Evolutionary conservation across 2,888 invertebrate genomes (phyloP), one percentile per base, ranked within the genome.

Genomic region (Brachylomia viminalis): DNA sequence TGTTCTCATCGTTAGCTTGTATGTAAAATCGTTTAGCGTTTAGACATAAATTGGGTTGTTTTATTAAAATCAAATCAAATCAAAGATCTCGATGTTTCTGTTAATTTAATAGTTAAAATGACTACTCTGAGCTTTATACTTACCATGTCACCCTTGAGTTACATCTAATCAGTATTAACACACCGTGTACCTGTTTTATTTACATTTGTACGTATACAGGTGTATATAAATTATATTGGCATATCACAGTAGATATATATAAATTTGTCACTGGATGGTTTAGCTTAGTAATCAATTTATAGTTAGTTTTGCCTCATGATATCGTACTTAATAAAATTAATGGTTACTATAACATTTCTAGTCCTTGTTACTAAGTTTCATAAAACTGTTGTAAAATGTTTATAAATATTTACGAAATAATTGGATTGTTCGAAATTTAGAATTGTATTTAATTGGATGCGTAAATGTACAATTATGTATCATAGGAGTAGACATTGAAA

Each of bases 381-480:
- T 90, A 87, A 92, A 91, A 92, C 94, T 95, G 95, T 95, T 95
- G 94, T 95, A 93, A 93, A 94, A 94, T 95, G 94, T 95, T 95
- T 94, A 95, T 94, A 92, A 92, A 92, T 93, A 93, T 93, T 93
- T 93, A 95, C 87, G 89, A 91, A 93, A 92, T 92, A 91, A 90
- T 91, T 91, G 88, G 91, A 93, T 90, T 93, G 93, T 94, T 92
- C 91, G 86, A 87, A 59, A 88, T 92, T 90, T 92, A 92, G 92
- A 88, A 89, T 88, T 91, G 90, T 91, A 90, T 83, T 88, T 86
- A 93, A 89, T 91, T 93, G 90, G 89, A 92, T 90, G 91, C 91
- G 88, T 94, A 91, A 91, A 92, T 94, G 91, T 93, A 92, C 88
- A 38, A 38, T 38, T 38, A 90, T 86, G 86, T 90, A 90, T 83